phyloP scores from a whole-genome alignment of 2,888 invertebrate species.

The Caenorhabditis virilis region DNA sequence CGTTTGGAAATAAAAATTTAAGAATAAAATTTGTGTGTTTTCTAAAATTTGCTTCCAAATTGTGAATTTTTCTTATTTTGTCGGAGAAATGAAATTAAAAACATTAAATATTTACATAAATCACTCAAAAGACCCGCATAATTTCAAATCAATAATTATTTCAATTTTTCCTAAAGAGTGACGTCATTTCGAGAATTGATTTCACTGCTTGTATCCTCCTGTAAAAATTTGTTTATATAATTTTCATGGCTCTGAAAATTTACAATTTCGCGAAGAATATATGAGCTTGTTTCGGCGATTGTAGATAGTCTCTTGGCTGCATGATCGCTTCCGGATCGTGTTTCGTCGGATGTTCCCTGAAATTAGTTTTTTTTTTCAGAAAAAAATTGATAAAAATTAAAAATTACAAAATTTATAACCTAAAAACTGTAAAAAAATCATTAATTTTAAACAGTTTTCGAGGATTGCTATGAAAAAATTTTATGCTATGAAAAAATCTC shows the following conservation, averaged over 20 bases:
- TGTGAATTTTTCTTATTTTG: too few species aligned
- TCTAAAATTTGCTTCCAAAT: too few species aligned
- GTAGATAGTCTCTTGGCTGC: constrained; percentile 61
- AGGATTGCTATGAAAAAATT: too few species aligned
- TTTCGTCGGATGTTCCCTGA: constrained; percentile 57
- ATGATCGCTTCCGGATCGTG: constrained; percentile 41
- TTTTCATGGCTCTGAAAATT: constrained; percentile 5
- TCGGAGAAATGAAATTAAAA: background rate
- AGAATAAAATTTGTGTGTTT: background rate
- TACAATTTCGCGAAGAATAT: constrained; percentile 58
- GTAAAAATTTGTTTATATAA: constrained; percentile 6
- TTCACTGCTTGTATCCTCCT: constrained; percentile 62
- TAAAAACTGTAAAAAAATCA: too few species aligned
- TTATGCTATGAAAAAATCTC: background rate
- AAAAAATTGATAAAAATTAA: too few species aligned
- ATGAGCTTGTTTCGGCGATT: constrained; percentile 62
- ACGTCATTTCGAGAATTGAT: constrained; percentile 63
- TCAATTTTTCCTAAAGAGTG: constrained; percentile 33
- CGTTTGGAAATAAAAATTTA: too few species aligned
- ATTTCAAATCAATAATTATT: background rate
- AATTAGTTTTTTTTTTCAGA: background rate
- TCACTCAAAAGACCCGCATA: background rate
- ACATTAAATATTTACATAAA: background rate
- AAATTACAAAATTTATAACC: too few species aligned
- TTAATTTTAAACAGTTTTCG: too few species aligned